Percentiles rank a stretch among this genome's conserved stretches.
These are phyloP conservation scores for Cataglyphis albicans DNA, from an alignment of 2,888 invertebrate species.

Conservation along the genomic window DNA sequence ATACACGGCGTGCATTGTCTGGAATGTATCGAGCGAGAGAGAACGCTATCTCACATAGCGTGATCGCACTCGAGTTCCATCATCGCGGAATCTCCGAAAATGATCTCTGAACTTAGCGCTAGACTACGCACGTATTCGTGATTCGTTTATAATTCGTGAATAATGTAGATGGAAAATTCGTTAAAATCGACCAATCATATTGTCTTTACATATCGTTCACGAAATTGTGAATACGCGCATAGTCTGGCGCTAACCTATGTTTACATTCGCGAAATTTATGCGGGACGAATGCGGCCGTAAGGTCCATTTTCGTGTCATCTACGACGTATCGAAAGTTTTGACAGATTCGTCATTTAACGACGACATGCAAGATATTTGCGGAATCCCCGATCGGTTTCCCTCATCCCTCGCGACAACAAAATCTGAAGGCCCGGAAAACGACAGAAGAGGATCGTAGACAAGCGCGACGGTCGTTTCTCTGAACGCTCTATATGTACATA, in stretches of 20 bases:
- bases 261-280: constrained; percentile 1
- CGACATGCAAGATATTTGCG: not conserved
- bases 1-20: constrained; percentile 27
- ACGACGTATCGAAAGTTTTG: not conserved
- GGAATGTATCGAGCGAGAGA: not conserved
- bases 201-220: no score
- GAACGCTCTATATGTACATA: not conserved
- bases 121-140: no score
- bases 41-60: not conserved
- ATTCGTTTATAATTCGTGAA: no score
- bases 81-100: not conserved
- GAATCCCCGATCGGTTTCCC: not conserved
- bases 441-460: not conserved
- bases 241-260: not conserved
- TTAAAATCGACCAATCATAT: no score
- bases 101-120: no score
- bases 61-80: not conserved
- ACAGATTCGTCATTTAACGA: not conserved
- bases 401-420: not conserved
- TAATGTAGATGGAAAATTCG: no score
- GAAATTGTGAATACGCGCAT: no score
- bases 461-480: not conserved
- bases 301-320: not conserved
- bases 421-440: not conserved
- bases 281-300: not conserved